Evolutionary conservation across 1,140 invertebrate species (phyloP), one percentile per base, ranked within the genome.

Genomic region (Danaus melanippus): DNA sequence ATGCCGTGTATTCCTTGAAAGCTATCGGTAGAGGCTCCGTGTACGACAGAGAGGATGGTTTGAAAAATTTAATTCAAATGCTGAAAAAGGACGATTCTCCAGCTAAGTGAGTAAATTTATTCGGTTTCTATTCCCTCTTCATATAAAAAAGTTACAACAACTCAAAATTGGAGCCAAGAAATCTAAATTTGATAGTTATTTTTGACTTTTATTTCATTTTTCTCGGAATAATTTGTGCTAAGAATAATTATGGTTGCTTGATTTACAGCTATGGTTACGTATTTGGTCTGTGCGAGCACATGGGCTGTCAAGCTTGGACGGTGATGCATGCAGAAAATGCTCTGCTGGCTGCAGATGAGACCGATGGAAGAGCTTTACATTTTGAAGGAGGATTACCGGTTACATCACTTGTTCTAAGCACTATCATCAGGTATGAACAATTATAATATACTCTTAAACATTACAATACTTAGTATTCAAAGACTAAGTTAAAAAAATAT

Each of bases 301-400:
- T 92, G 62, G 91, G 91, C 0, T 81, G 87, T 12, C 90, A 90
- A 60, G 90, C 92, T 42, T 91, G 92, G 67, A 92, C 93, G 41
- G 90, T 92, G 54, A 91, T 95, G 55, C 90, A 93, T 47, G 93
- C 98, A 47, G 96, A 97, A 88, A 96, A 98, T 87, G 92, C 95
- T 44, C 89, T 98, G 63, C 92, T 96, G 10, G 96, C 98, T 80
- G 97, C 97, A 40, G 97, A 99, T 89, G 97, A 98, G 90, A 92
- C 97, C 15, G 94, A 98, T 88, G 92, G 93, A 9, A 92, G 92
- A 70, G 92, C 93, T 62, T 88, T 97, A 42, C 94, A 98, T 87
- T 98, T 97, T 87, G 97, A 98, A 87, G 97, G 97, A 42, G 97
- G 97, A 8, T 88, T 92, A 11, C 88, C 89, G n/a, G 87, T 87